These are phyloP conservation scores for Galbula dea DNA, from an alignment of 2,113 vertebrate genomes.

Conservation along the genomic window DNA sequence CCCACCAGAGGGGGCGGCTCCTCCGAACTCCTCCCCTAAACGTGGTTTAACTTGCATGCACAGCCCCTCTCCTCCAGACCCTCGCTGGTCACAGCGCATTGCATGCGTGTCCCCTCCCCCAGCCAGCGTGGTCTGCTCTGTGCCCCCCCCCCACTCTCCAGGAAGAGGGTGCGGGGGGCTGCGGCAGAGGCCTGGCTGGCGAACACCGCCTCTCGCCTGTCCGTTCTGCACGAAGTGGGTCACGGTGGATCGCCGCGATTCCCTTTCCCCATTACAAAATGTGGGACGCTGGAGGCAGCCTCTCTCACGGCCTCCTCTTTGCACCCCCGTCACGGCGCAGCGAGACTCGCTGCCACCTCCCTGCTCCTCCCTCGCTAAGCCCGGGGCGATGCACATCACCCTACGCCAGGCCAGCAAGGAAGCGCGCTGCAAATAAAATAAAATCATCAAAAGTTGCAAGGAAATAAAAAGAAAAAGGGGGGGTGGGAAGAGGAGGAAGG, in stretches of 20 bases:
- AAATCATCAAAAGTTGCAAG: background rate
- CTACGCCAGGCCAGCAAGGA: background rate
- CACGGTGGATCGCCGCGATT: background rate
- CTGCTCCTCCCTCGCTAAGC: too few relatives aligned
- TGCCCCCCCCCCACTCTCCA: too few relatives aligned
- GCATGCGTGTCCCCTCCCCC: background rate
- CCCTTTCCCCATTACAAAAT: background rate
- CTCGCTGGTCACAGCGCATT: background rate
- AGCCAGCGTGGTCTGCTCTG: background rate
- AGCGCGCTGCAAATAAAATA: too few relatives aligned
- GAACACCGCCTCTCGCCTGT: background rate
- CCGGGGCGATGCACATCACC: background rate
- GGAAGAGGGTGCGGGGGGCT: background rate
- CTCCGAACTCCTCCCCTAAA: constrained; percentile 25
- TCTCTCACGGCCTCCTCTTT: background rate
- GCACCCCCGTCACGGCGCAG: background rate
- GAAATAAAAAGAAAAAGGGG: background rate
- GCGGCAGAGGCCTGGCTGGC: background rate
- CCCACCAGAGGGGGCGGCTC: constrained; percentile 4
- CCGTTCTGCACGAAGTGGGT: background rate
- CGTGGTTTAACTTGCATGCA: background rate
- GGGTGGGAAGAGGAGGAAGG: background rate
- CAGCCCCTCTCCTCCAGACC: background rate
- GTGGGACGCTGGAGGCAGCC: background rate
- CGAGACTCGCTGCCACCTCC: background rate